Conservation (phyloP, 1,140 invertebrate genomes). For the fruit fly (Drosophila melanogaster) region Release_6_plus_ISO1_MT NC_004354.4:5684501-5685000, state of each 20-base stretch:
- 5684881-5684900: conserved; percentile 8
- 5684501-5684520: background rate
- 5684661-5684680: background rate
- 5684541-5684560: too few relatives aligned
- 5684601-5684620: background rate
- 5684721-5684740: background rate
- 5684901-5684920: background rate
- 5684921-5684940: conserved; percentile 18
- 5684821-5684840: conserved; percentile 13
- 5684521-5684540: too few relatives aligned
- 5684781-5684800: background rate
- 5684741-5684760: background rate
- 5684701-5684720: background rate
- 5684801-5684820: background rate
- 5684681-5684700: conserved; percentile 4
- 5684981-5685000: conserved; percentile 25
- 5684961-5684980: background rate
- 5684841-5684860: conserved; percentile 7
- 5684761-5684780: background rate
- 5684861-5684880: conserved; percentile 14
- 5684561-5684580: background rate
- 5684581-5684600: too few relatives aligned
- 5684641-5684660: background rate
- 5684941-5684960: conserved; percentile 21
- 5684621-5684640: background rate